Base-by-base conservation (phyloP, 2,113 vertebrate species). In the Henicopernis longicauda region DNA sequence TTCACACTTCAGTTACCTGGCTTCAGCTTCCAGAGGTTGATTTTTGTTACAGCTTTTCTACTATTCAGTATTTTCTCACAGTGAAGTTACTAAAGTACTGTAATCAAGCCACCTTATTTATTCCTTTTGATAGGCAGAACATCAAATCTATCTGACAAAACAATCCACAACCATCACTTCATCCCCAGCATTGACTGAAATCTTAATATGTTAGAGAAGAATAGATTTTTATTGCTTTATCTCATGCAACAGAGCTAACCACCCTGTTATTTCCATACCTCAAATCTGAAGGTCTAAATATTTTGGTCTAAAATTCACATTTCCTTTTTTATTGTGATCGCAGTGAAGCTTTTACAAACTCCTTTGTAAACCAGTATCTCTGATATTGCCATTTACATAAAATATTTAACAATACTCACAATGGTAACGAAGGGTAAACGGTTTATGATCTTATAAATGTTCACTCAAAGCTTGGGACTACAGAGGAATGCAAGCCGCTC, bases 111-210 rank as follows among this genome's bases (percentile, higher is more conserved):
- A 69, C 36, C 40, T 47, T 50, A 74, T 66, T 80, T 61, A 45
- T 77, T 57, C 57, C 34, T 93, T 83, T 73, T 83, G 76, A 86
- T 31, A 83, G 80, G 49, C 86, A 89, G 71, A 95, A 92, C 40
- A 38, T 70, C 58, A 83, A 76, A 91, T 55, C 44, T 69, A 13
- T 22, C 31, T 65, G 80, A 85, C 85, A 90, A 90, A 84, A 95
- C 81, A 92, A 94, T 47, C 58, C 76, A 77, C 40, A 71, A 36
- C 34, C 40, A 83, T 26, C n/a, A 26, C n/a, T 72, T 69, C 71
- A 94, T 44, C 21, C 32, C 32, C 52, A 89, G 83, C 44, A 80
- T 0, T 49, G 76, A 89, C 16, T 89, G 77, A 94, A 85, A 77
- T 72, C n/a, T 59, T 65, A 62, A 58, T 5, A 88, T 32, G 26